Conservation (phyloP, 2,888 invertebrate species). For the Euzetes globulus region DNA sequence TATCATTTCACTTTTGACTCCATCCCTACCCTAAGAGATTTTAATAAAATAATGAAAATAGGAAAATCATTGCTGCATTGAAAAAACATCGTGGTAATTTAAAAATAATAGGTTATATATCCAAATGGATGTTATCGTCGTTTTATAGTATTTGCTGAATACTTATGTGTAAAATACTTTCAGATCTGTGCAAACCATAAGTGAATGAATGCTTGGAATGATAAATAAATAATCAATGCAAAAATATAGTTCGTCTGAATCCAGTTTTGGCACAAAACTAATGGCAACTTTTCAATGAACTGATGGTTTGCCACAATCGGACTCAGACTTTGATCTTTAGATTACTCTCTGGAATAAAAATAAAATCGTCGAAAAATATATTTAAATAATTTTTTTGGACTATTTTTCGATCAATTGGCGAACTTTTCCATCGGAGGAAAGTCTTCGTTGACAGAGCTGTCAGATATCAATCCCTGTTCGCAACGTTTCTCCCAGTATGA, state of each 20-base stretch:
- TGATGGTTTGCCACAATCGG: not conserved
- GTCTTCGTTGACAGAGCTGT: conserved; percentile 43
- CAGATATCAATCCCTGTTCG: conserved; percentile 43
- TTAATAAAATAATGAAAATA: too few relatives aligned
- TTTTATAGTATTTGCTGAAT: too few relatives aligned
- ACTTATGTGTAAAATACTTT: not conserved
- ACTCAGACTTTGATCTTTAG: not conserved
- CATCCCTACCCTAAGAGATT: too few relatives aligned
- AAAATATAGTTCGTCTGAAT: not conserved
- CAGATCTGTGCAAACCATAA: not conserved
- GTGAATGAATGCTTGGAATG: not conserved
- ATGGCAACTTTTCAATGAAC: not conserved
- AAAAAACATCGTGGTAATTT: too few relatives aligned
- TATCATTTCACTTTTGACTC: too few relatives aligned
- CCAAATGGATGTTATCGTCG: too few relatives aligned
- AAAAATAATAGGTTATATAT: too few relatives aligned
- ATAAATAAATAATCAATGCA: not conserved
- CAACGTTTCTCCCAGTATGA: conserved; percentile 45
- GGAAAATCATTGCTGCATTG: too few relatives aligned
- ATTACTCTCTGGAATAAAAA: not conserved
- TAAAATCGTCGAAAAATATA: not conserved
- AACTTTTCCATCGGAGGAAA: conserved; percentile 41
- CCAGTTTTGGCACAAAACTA: not conserved
- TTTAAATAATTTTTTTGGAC: not conserved
- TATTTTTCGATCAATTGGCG: not conserved